Base-by-base conservation (phyloP, 64 coral and sea anemone genomes). In the Stylophora pistillata region DNA sequence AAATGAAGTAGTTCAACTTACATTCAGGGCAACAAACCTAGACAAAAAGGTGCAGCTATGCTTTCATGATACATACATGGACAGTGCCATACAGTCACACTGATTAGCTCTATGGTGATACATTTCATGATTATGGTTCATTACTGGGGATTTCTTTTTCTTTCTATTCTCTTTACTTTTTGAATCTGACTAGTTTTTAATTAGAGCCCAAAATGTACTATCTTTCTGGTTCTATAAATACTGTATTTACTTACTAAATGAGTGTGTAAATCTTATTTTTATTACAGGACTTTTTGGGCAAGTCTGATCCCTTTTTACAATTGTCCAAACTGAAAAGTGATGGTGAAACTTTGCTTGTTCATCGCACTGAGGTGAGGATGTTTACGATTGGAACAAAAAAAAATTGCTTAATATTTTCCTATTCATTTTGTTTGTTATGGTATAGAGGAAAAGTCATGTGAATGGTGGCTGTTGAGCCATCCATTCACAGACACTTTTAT, bases 281-380 rank as follows among this genome's bases (percentile, higher is more conserved):
- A 28, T 54, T 14, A 33, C 33, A 98, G 96, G 96, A 98, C 86
- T 98, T 98, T 87, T 65, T 98, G 14, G 92, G 96, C 27, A 98
- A 98, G 27, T 98, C 96, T 33, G 96, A 98, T 86, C 92, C 92
- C 23, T 98, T 94, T 81, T 73, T 98, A 30, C 78, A 94, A 53
- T 33, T 98, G 15, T 94, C 89, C 2, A 94, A 91, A 66, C 17
- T 91, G 27, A 92, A 92, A 70, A 64, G 72, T 74, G 96, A 98
- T 98, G 96, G 89, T 23, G 80, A 80, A 41, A 82, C 89, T 66
- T 70, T 94, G 57, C 72, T 94, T 55, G 92, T 94, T 47, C 96
- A 98, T 63, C 91, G 92, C 92, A 98, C 96, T 63, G 92, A 98
- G 92, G 96, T 98, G 71, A 83, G 47, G 1, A 10, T 2, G 23